Conservation (phyloP, 2,797 vertebrate genomes). For the Poeciliopsis gracilis region DNA sequence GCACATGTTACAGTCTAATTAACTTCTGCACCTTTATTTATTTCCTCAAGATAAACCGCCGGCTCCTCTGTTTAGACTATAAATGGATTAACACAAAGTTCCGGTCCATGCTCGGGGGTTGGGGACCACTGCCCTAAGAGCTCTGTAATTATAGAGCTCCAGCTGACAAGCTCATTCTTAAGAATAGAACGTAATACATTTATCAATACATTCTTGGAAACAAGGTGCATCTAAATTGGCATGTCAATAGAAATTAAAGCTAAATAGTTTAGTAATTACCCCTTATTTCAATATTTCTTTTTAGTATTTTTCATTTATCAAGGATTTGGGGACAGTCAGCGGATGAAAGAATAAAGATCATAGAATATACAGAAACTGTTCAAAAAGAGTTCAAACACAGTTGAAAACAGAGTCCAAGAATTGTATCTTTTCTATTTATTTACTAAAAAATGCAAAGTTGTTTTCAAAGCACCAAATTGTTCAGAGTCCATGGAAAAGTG, state of each 20-base stretch:
- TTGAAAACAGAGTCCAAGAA: conserved; percentile 40
- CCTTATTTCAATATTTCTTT: neutral
- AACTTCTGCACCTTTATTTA: too few species aligned
- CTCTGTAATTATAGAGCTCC: too few species aligned
- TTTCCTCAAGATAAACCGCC: too few species aligned
- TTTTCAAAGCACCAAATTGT: conserved; percentile 64
- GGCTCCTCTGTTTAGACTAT: too few species aligned
- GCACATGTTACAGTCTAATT: too few species aligned
- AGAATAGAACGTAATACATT: neutral
- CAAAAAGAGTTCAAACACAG: neutral
- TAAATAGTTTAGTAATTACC: neutral
- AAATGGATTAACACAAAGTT: too few species aligned
- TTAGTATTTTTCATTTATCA: neutral
- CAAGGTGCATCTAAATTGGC: neutral
- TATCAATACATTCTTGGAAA: neutral
- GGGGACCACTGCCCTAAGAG: too few species aligned
- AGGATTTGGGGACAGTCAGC: neutral
- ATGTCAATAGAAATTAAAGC: neutral
- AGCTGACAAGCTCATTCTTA: neutral
- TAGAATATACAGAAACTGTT: neutral
- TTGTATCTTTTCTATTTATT: conserved; percentile 74
- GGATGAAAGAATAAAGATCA: neutral
- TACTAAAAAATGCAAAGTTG: conserved; percentile 74
- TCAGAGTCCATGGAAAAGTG: conserved; percentile 44
- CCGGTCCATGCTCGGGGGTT: too few species aligned